A percentile compares a stretch with the other conserved stretches of the same genome.
Conservation (phyloP, 2,888 invertebrate genomes). For the Leptinotarsa rubiginosa region DNA sequence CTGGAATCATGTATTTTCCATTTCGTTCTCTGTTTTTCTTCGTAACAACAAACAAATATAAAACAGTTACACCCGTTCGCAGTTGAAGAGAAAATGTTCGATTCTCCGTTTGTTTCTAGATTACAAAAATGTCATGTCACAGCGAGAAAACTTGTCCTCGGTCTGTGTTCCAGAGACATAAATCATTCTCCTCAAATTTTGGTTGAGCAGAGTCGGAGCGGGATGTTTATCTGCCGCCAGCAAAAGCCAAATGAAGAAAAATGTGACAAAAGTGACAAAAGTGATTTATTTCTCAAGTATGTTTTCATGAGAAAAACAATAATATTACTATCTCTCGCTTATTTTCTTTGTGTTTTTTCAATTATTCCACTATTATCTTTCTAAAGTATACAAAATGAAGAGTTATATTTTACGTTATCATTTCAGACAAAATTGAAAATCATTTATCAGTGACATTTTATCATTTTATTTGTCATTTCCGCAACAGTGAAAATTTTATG, state of each 20-base stretch:
- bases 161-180: neutral
- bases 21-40: slow-evolving; percentile 1
- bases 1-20: neutral
- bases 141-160: neutral
- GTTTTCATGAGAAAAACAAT: neutral
- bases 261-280: neutral
- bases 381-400: too few species aligned
- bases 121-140: neutral
- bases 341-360: too few species aligned
- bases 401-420: too few species aligned
- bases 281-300: neutral
- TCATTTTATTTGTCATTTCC: too few species aligned
- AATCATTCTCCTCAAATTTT: neutral
- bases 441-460: too few species aligned
- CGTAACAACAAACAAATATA: neutral
- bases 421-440: too few species aligned
- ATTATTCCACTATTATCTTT: too few species aligned
- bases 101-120: neutral
- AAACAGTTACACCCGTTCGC: neutral
- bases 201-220: neutral
- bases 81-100: neutral
- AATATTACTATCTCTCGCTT: too few species aligned
- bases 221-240: neutral
- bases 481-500: too few species aligned
- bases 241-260: neutral